Percentiles rank a stretch among this genome's conserved stretches.
These are phyloP conservation scores for Psylliodes chrysocephalus DNA, from an alignment of 2,888 invertebrate genomes.

Conservation along the genomic window DNA sequence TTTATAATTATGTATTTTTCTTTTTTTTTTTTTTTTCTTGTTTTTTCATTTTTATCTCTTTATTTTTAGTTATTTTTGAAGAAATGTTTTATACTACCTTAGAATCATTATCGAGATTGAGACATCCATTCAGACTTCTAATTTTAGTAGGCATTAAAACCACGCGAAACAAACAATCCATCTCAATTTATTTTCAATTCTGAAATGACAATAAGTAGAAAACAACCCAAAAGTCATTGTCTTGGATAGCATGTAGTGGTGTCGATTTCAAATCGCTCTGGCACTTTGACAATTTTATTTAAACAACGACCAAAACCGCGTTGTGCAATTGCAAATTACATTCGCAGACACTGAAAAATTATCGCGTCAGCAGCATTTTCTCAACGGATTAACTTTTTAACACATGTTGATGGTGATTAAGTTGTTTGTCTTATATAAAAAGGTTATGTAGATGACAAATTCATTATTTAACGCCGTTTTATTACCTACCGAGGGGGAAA, in stretches of 20 bases:
- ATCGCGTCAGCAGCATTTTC: neutral
- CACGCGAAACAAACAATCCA: neutral
- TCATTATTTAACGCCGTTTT: constrained; percentile 10
- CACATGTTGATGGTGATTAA: neutral
- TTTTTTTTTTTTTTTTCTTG: too few species aligned
- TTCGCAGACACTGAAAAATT: constrained; percentile 3
- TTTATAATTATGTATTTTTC: neutral
- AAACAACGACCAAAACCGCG: neutral
- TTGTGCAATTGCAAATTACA: constrained; percentile 1
- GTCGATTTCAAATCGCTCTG: constrained; percentile 6
- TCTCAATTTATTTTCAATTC: constrained; percentile 7
- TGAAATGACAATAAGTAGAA: constrained; percentile 2
- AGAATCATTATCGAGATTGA: too few species aligned
- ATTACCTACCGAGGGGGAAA: constrained; percentile 8
- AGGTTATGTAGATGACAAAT: constrained; percentile 9
- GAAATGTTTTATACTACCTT: too few species aligned
- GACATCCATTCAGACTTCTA: neutral
- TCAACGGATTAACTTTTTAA: neutral
- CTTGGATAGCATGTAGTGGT: constrained; percentile 3
- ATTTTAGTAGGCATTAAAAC: neutral
- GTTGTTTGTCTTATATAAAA: constrained; percentile 11
- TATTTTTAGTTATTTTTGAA: too few species aligned
- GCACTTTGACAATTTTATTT: constrained; percentile 25
- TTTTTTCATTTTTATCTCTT: too few species aligned
- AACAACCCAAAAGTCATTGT: constrained; percentile 16